Percentiles rank a stretch among this genome's conserved stretches.
phyloP scores from a whole-genome alignment of 2,797 vertebrate genomes.

The Myotis myotis region DNA sequence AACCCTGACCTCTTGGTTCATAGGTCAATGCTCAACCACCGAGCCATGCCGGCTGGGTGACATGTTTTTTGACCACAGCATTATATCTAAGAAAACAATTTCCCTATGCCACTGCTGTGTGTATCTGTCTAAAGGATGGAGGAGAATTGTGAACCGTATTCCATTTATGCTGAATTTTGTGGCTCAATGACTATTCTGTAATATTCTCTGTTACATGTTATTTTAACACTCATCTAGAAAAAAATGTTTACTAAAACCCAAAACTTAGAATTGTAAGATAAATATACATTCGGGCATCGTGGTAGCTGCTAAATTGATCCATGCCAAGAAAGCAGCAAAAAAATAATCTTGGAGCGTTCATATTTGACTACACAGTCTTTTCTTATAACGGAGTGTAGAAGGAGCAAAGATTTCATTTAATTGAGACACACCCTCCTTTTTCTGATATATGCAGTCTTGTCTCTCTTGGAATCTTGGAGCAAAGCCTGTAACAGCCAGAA shows the following conservation, averaged over 20 bases:
- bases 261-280: not conserved
- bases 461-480: not conserved
- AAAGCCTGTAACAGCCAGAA: slow-evolving; percentile 27
- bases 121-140: not conserved
- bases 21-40: too few species aligned
- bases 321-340: not conserved
- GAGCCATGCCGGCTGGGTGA: too few species aligned
- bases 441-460: not conserved
- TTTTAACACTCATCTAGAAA: not conserved
- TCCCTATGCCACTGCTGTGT: not conserved
- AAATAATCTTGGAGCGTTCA: not conserved
- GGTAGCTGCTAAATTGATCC: not conserved
- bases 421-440: not conserved
- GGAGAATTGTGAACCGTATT: not conserved
- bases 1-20: too few species aligned
- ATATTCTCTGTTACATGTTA: not conserved
- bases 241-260: not conserved
- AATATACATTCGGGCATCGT: not conserved
- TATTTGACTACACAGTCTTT: not conserved
- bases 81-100: not conserved
- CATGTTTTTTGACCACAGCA: not conserved
- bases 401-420: not conserved
- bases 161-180: not conserved
- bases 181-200: not conserved
- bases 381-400: not conserved